A percentile compares a stretch with the other conserved stretches of the same genome.
Conservation (phyloP, 2,888 invertebrate species). For the Athripsodes cinereus region DNA sequence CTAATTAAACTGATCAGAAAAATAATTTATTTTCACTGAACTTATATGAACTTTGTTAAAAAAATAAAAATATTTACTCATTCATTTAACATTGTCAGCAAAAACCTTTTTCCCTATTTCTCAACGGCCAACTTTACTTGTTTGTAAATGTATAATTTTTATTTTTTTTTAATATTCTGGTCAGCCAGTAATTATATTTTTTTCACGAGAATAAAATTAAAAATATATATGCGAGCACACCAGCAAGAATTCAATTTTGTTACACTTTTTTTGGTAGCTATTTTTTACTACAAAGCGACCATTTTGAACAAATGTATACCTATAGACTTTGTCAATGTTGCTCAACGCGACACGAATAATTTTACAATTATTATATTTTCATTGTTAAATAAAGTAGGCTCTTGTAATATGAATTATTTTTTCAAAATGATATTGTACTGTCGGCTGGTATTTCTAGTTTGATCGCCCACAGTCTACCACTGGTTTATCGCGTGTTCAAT, state of each 20-base stretch:
- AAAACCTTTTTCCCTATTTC: neutral
- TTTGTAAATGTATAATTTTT: too few species aligned
- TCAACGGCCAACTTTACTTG: neutral
- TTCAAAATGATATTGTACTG: slow-evolving; percentile 4
- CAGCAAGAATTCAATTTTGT: neutral
- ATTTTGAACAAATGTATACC: too few species aligned
- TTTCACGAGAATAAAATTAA: neutral
- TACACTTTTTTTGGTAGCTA: neutral
- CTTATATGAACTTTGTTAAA: neutral
- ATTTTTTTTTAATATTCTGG: too few species aligned
- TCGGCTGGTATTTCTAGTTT: slow-evolving; percentile 6
- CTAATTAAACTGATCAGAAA: neutral
- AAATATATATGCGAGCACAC: neutral
- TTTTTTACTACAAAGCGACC: neutral
- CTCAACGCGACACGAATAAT: neutral
- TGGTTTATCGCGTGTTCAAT: slow-evolving; percentile 10
- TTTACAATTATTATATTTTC: neutral
- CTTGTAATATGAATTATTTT: too few species aligned
- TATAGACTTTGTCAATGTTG: neutral
- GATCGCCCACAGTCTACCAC: slow-evolving; percentile 2
- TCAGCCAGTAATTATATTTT: too few species aligned
- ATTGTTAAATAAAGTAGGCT: too few species aligned
- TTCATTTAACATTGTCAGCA: neutral
- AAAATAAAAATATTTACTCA: neutral
- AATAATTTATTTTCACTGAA: too few species aligned